phyloP scores from a whole-genome alignment of 2,797 vertebrate genomes.

The Acanthornis magna region DNA sequence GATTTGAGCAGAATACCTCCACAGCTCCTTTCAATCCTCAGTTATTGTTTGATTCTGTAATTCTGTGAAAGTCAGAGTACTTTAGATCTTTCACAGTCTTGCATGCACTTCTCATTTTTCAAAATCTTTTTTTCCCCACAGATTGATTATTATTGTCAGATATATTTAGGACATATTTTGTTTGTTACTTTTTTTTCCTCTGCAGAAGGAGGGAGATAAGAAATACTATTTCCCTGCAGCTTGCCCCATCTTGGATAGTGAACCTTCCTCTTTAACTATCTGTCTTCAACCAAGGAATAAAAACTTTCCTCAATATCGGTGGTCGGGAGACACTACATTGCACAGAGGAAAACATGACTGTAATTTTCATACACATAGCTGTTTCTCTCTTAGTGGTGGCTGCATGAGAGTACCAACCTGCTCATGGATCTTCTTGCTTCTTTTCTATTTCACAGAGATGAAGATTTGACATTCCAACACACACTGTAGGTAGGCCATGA shows the following conservation, averaged over 20 bases:
- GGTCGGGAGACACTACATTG: not conserved
- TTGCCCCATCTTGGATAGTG: not conserved
- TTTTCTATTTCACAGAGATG: not conserved
- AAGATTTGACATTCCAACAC: not conserved
- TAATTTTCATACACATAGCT: not conserved
- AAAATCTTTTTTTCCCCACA: rapidly evolving
- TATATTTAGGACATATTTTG: not conserved
- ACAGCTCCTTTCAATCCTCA: not conserved
- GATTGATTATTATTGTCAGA: not conserved
- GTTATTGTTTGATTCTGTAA: not conserved
- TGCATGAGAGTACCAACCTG: not conserved
- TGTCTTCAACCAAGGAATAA: not conserved
- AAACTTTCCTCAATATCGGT: not conserved
- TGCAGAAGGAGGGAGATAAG: not conserved
- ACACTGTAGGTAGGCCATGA: rapidly evolving
- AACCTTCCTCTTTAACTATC: not conserved
- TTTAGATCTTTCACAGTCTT: not conserved
- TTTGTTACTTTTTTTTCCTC: not conserved
- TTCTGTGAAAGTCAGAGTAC: not conserved
- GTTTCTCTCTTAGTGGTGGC: not conserved
- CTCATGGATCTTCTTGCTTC: not conserved
- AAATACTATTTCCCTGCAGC: not conserved
- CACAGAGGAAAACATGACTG: not conserved
- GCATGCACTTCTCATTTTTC: not conserved
- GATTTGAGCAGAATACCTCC: not conserved